Percentiles rank a stretch among this genome's conserved stretches.
Evolutionary conservation across 1,140 invertebrate genomes (phyloP).

Genomic region (Ips nitidus): DNA sequence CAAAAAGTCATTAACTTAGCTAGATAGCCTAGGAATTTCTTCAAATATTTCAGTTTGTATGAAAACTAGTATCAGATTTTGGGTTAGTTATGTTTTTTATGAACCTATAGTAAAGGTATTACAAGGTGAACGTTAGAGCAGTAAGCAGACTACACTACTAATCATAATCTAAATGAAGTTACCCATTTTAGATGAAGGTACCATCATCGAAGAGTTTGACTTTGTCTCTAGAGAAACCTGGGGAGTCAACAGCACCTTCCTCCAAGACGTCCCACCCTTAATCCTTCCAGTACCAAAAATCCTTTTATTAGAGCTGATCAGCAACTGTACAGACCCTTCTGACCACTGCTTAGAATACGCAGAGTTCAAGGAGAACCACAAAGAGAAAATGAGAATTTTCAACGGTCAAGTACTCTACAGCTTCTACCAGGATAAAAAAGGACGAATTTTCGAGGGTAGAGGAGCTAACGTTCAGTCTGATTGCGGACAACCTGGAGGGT

Average conservation of each 20-base stretch:
- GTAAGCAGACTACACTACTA: too few relatives aligned
- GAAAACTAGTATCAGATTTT: too few relatives aligned
- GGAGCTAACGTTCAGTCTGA: constrained; percentile 17
- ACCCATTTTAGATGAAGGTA: constrained; percentile 4
- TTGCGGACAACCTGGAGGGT: constrained; percentile 10
- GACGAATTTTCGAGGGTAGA: constrained; percentile 24
- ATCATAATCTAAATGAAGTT: not conserved
- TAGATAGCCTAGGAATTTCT: too few relatives aligned
- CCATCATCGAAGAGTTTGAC: constrained; percentile 28
- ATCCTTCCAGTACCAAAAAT: constrained; percentile 8
- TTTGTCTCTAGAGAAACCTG: constrained; percentile 16
- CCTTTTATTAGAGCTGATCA: constrained; percentile 8
- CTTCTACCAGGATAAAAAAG: constrained; percentile 17
- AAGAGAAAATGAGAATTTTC: constrained; percentile 11
- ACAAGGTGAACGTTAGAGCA: too few relatives aligned
- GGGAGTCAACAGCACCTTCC: not conserved
- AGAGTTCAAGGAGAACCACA: constrained; percentile 14
- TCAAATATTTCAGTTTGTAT: too few relatives aligned
- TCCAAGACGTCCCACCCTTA: constrained; percentile 4
- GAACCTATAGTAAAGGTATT: too few relatives aligned
- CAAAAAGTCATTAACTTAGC: too few relatives aligned
- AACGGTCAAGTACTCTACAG: constrained; percentile 13
- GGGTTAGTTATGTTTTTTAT: too few relatives aligned
- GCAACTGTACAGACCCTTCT: constrained; percentile 8
- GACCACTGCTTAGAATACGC: constrained; percentile 7